Evolutionary conservation across 1,140 invertebrate genomes (phyloP), one percentile per base, ranked within the genome.

Genomic region (honey bee (Apis mellifera)): DNA sequence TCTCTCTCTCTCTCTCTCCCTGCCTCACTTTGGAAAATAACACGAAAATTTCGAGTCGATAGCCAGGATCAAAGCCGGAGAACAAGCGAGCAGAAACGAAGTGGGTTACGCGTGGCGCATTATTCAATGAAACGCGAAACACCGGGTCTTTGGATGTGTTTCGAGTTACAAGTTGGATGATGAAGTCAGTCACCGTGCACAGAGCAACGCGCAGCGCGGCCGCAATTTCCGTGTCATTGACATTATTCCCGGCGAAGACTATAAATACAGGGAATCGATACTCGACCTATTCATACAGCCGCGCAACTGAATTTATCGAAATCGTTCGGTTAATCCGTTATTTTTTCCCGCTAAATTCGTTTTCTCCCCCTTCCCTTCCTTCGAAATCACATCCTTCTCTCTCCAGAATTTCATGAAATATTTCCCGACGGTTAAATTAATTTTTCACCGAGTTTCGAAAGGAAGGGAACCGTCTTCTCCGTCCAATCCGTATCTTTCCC

Each of bases 181-280:
- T 26, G 15, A 74, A 80, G 78, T 80, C 68, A 54, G 70, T 42
- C 78, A 48, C 32, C 52, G 54, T 17, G 55, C 66, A 55, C 9
- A 15, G 21, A 5, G 15, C 32, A n/a, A 17, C n/a, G 55, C 57
- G n/a, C 7, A 55, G 42, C 13, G 26, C 19, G 19, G 48, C 75
- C 75, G 74, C 75, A 78, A 78, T 78, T 78, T 82, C 81, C 81
- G 74, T 82, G 81, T 82, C 81, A 82, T 82, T 82, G 81, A 70
- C 75, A 78, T 77, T 82, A 82, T 82, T 78, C 66, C 48, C 17
- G 23, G 65, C 50, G 57, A 64, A 78, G 66, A 69, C 55, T 82
- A 71, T 78, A 82, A 82, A 82, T 78, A 78, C 66, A 70, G 66
- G 2, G 57, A 78, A 78, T 82, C 81, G 75, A 82, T 82, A 65